Percentiles rank a stretch among this genome's conserved stretches.
Conservation (phyloP, 92 coral and sea anemone species). For the Siderastrea radians region DNA sequence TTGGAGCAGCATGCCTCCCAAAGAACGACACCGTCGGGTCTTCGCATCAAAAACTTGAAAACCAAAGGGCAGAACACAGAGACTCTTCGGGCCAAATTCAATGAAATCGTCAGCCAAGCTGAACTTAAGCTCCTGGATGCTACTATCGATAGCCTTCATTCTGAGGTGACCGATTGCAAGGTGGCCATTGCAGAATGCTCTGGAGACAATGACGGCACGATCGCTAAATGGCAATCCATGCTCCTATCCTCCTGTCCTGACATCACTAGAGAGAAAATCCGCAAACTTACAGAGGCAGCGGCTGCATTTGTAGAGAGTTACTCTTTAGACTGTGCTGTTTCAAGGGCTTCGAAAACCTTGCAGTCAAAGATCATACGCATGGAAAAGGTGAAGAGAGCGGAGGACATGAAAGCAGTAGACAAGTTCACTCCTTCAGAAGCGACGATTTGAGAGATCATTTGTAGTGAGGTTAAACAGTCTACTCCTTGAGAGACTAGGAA, state of each 20-base stretch:
- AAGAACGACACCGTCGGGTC: conserved; percentile 28
- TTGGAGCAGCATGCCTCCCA: conserved; percentile 28
- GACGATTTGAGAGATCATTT: too few relatives aligned
- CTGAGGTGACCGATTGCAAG: background rate
- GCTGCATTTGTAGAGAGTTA: background rate
- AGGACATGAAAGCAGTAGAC: too few relatives aligned
- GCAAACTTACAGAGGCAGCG: conserved; percentile 19
- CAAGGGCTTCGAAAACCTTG: conserved; percentile 8
- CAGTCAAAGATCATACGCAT: background rate
- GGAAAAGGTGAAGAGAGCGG: background rate
- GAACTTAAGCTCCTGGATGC: conserved; percentile 47
- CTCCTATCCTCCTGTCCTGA: background rate
- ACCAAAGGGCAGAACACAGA: conserved; percentile 34
- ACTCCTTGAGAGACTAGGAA: too few relatives aligned
- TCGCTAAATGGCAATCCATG: conserved; percentile 36
- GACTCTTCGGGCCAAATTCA: conserved; percentile 44
- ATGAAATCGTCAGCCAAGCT: conserved; percentile 37
- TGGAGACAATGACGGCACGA: conserved; percentile 36
- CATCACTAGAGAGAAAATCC: background rate
- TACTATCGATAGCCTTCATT: conserved; percentile 33
- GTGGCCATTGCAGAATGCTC: background rate
- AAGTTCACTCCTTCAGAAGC: too few relatives aligned
- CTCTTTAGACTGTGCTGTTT: background rate
- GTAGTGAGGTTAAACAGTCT: too few relatives aligned
- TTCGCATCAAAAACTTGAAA: conserved; percentile 34